Percentiles rank a stretch among this genome's conserved stretches.
These are phyloP conservation scores for Nomada fucata DNA, from an alignment of 2,888 invertebrate genomes.

Conservation along the genomic window DNA sequence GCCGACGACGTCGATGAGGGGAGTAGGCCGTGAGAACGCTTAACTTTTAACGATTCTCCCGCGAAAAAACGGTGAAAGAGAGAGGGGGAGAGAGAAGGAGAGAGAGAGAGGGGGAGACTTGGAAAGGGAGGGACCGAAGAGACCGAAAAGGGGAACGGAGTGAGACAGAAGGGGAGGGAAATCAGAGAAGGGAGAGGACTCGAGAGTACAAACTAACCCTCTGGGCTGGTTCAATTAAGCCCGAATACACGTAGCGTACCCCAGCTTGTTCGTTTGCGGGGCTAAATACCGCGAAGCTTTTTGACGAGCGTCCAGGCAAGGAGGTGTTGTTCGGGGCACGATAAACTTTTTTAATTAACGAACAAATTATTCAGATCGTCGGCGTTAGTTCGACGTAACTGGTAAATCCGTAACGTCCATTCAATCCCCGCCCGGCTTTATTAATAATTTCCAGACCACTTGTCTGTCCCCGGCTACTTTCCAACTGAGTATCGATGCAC, in stretches of 20 bases:
- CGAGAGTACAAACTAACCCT: constrained; percentile 66
- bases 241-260: constrained; percentile 56
- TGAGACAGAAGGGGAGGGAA: neutral
- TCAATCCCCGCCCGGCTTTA: constrained; percentile 26
- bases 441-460: constrained; percentile 60
- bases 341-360: constrained; percentile 67
- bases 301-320: constrained; percentile 49
- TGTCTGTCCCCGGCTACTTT: constrained; percentile 23
- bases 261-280: constrained; percentile 49
- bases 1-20: constrained; percentile 54
- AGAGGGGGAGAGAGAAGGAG: neutral
- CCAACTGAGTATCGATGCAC: constrained; percentile 10
- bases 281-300: constrained; percentile 58
- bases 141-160: constrained; percentile 15
- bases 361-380: constrained; percentile 63
- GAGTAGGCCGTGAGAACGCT: constrained; percentile 69
- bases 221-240: constrained; percentile 68
- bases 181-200: constrained; percentile 32
- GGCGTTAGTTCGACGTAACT: constrained; percentile 28
- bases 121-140: constrained; percentile 34
- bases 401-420: constrained; percentile 47
- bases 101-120: neutral
- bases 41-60: constrained; percentile 71
- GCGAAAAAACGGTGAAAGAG: constrained; percentile 42
- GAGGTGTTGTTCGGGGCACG: constrained; percentile 61